Base-by-base conservation (phyloP, 1,140 invertebrate species). In the Macrosteles quadrilineatus region DNA sequence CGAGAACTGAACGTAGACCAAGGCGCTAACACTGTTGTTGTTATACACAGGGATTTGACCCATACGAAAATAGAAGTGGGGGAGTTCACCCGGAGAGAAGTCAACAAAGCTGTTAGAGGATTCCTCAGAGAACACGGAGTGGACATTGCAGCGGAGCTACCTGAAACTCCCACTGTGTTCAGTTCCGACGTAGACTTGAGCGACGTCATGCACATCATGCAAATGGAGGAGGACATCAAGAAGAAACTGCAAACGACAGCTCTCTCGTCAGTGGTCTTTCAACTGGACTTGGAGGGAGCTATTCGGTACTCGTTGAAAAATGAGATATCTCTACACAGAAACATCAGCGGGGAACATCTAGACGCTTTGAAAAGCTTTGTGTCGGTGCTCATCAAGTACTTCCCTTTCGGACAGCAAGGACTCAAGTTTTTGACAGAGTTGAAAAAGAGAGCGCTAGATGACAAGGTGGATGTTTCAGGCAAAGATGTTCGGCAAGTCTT, bases 271-370 rank as follows among this genome's bases (percentile, higher is more conserved):
- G 75, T 81, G 11, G 82, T 95, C 0, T 95, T 90, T 78, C 92
- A 95, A 81, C 84, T 88, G 65, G 96, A 98, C 80, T 79, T 98
- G 55, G 93, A 97, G 80, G 91, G 88, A 77, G 89, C 92, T 0
- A 75, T 98, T 12, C 85, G 87, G 73, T 93, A 91, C 77, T 89
- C 90, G 14, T 83, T 98, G 3, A 85, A 85, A 71, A 89, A 93
- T 74, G 96, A 98, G 84, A 85, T 98, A 11, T 82, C 87, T 12
- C 82, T 89, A 67, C 82, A 85, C 47, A 88, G 88, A 79, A 45
- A 69, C 21, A 90, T 98, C 63, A 81, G 82, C 27, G 91, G 88
- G 1, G 87, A 91, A 69, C 83, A 86, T 55, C 77, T 96, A 43
- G 74, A 81, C 64, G 91, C 93, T 0, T 80, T 98, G 2, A 86